Percentiles rank a stretch among this genome's conserved stretches.
These are phyloP conservation scores for Lycocerus yunnanus DNA, from an alignment of 2,888 invertebrate genomes.

Conservation along the genomic window DNA sequence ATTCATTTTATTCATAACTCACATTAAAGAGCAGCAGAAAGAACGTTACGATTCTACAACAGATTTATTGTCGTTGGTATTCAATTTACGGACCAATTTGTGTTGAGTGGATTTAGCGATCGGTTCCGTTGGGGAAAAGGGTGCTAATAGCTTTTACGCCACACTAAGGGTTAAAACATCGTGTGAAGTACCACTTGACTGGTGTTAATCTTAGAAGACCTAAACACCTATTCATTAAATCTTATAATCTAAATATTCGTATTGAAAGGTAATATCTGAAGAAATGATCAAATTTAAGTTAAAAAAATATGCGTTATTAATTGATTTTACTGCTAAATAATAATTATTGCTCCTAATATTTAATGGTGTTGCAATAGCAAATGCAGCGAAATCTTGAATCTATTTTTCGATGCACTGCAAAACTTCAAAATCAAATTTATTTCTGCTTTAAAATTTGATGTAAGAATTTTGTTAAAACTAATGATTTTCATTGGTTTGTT, in stretches of 20 bases:
- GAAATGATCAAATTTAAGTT: background rate
- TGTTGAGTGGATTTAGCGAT: slow-evolving; percentile 55
- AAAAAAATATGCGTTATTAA: no score
- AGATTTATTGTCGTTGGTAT: slow-evolving; percentile 54
- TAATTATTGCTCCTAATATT: no score
- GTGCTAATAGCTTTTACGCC: slow-evolving; percentile 49
- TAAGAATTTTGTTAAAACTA: no score
- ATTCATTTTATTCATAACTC: slow-evolving; percentile 52
- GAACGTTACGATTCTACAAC: slow-evolving; percentile 50
- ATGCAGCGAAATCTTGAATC: no score
- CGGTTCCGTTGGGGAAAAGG: slow-evolving; percentile 38
- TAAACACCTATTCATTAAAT: slow-evolving; percentile 21
- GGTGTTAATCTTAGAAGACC: slow-evolving; percentile 49
- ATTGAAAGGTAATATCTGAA: background rate
- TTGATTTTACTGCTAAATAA: no score
- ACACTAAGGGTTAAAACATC: slow-evolving; percentile 53
- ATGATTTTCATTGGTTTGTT: no score
- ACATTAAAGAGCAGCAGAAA: slow-evolving; percentile 43
- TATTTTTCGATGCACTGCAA: no score
- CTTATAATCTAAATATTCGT: background rate
- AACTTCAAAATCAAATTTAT: no score
- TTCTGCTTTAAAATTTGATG: no score
- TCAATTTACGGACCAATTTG: slow-evolving; percentile 57
- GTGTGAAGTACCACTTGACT: slow-evolving; percentile 55
- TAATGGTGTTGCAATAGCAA: no score